Base-by-base conservation (phyloP, 2,797 vertebrate genomes). In the Apogon talboti region DNA sequence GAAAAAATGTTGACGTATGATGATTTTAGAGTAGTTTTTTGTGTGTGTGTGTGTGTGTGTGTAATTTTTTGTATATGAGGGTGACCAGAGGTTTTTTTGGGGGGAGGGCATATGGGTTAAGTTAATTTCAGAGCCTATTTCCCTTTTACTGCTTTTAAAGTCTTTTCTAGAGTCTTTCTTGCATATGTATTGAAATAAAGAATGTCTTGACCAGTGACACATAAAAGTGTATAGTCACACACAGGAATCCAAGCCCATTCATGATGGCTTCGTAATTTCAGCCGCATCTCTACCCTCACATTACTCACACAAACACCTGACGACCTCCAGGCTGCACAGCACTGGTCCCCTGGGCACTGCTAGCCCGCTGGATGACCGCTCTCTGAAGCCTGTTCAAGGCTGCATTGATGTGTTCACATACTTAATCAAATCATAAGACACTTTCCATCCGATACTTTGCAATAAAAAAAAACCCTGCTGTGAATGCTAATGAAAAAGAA, bases 361-460 rank as follows among this genome's bases (percentile, higher is more conserved):
- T 66, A 2, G 9, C 50, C 76, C 21, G n/a, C 44, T 1, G 38
- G 47, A 7, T 33, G 38, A 51, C 15, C 16, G n/a, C 53, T 19
- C 21, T 60, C 28, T 60, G 76, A 21, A 37, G 33, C 2, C 21
- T 44, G 56, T 63, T 72, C 74, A 75, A 80, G 71, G 77, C 77
- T 61, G 46, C 62, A 21, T 13, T 11, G 30, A 74, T 16, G 61
- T 51, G 44, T 44, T 63, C 33, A 47, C 28, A 61, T 42, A 54
- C 43, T n/a, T 65, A 19, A 47, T 60, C 40, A 60, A 73, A 67
- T 60, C 45, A 33, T 35, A 48, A 62, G 11, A 58, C 61, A 55
- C 16, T 59, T 56, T 44, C 21, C 7, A 37, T 53, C 51, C 50
- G 5, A 2, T 24, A 24, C 56, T 15, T 30, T 33, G 50, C 54